Percentiles rank a stretch among this genome's conserved stretches.
Conservation (phyloP, 2,797 vertebrate genomes). For the Mergus octosetaceus region DNA sequence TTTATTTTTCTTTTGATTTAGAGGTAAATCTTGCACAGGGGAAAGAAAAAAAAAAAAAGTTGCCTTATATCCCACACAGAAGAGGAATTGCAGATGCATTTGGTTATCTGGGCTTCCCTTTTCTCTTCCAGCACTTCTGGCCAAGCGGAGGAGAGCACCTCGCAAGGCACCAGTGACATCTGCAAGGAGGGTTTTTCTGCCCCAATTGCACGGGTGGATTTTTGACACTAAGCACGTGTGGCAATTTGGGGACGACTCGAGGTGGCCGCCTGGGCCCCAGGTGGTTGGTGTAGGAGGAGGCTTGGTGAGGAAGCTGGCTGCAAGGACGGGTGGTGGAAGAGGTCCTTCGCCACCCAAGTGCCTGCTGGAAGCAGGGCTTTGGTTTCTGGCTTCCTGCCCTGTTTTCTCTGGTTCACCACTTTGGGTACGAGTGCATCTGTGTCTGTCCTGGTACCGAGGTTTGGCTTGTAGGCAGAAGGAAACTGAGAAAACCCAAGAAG, state of each 20-base stretch:
- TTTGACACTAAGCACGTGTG: fast-evolving
- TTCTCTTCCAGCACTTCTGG: not conserved
- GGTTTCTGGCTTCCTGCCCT: not conserved
- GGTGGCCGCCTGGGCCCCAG: not conserved
- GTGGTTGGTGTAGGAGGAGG: fast-evolving
- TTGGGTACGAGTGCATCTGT: not conserved
- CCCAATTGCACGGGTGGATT: not conserved
- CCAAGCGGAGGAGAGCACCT: not conserved
- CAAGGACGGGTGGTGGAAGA: not conserved
- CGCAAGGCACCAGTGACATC: not conserved
- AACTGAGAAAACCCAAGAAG: not conserved
- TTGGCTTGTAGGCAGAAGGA: not conserved
- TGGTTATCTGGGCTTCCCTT: not conserved
- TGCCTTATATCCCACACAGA: not conserved
- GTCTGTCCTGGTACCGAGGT: not conserved
- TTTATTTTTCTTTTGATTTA: slow-evolving; percentile 41
- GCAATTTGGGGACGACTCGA: not conserved
- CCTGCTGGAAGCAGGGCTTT: not conserved
- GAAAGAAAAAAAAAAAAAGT: slow-evolving; percentile 15
- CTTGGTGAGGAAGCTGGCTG: not conserved
- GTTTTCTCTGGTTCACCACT: not conserved
- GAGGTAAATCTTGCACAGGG: slow-evolving; percentile 11
- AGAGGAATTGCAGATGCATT: not conserved
- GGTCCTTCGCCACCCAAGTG: not conserved
- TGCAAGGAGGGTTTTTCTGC: not conserved